Evolutionary conservation across 2,797 vertebrate species (phyloP), one percentile per base, ranked within the genome.

Genomic region (Pipistrellus kuhlii): DNA sequence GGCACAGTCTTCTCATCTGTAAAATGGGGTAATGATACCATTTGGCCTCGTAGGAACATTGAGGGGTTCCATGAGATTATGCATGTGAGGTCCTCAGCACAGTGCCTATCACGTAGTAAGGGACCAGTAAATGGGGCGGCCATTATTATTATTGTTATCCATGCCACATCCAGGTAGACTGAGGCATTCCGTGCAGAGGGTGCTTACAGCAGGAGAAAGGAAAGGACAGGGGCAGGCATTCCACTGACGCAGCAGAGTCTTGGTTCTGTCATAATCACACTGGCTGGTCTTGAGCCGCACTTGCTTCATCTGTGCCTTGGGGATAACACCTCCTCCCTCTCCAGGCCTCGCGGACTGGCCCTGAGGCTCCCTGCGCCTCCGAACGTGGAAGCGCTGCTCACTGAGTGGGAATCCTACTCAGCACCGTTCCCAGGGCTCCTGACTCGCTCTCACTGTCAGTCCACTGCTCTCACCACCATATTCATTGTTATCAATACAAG

Each of bases 341-440:
- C 64, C 21, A 30, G 69, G 25, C 25, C 32, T 44, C 0, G 3
- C 0, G 4, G 57, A 14, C 17, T 17, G 1, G 38, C 17, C 68
- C 6, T 1, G 46, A 64, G 41, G 55, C 55, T 73, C 17, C 6
- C 6, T 2, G 25, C 2, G 5, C 6, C 0, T 1, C 41, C 0
- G 1, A 30, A 23, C 0, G 3, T 17, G 20, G n/a, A 9, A 9
- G 71, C 0, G 2, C 35, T 8, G 1, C 0, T 41, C 55, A 2
- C 38, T 0, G 57, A 41, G 38, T 8, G 27, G 27, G 23, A 41
- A 8, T 1, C 0, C 41, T 32, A 7, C 14, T 48, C 14, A 14
- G 66, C 55, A 46, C 2, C 0, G 1, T 41, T 9, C 14, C 46
- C 1, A 7, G 0, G 8, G 62, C 83, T 53, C n/a, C 64, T 1